phyloP scores from a whole-genome alignment of 2,113 vertebrate species.

The Eudyptes chrysolophus region DNA sequence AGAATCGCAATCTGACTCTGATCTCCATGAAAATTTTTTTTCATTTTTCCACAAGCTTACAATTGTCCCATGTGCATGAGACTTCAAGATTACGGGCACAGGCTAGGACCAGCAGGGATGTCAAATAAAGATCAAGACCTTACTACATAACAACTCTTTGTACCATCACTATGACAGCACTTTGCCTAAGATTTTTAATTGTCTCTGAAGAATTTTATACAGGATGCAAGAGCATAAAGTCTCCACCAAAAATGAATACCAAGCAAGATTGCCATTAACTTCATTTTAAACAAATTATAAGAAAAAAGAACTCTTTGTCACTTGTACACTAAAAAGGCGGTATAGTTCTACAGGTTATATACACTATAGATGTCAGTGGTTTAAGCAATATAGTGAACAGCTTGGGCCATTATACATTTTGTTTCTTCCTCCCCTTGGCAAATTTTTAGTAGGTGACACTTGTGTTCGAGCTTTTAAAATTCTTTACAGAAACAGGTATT shows the following conservation, averaged over 20 bases:
- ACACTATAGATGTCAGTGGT: not conserved
- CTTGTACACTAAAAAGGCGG: not conserved
- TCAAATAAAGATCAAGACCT: not conserved
- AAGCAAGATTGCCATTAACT: not conserved
- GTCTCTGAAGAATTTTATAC: not conserved
- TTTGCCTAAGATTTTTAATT: not conserved
- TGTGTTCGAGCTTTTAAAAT: accelerated
- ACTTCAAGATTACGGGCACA: not conserved
- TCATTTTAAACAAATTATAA: not conserved
- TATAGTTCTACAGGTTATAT: not conserved
- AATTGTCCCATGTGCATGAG: not conserved
- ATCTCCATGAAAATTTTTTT: not conserved
- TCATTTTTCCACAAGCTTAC: not conserved
- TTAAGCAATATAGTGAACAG: not conserved
- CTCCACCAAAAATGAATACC: not conserved
- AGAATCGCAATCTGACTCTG: not conserved
- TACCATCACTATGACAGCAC: not conserved
- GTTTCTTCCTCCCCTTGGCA: not conserved
- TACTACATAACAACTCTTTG: not conserved
- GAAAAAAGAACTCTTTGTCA: not conserved
- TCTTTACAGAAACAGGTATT: not conserved
- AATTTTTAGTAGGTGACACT: not conserved
- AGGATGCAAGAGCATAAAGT: not conserved
- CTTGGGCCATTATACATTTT: not conserved
- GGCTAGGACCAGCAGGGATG: not conserved